Percentiles rank a stretch among this genome's conserved stretches.
These are phyloP conservation scores for Dendrophyllia cribrosa DNA, from an alignment of 64 coral and sea anemone species.

Conservation along the genomic window DNA sequence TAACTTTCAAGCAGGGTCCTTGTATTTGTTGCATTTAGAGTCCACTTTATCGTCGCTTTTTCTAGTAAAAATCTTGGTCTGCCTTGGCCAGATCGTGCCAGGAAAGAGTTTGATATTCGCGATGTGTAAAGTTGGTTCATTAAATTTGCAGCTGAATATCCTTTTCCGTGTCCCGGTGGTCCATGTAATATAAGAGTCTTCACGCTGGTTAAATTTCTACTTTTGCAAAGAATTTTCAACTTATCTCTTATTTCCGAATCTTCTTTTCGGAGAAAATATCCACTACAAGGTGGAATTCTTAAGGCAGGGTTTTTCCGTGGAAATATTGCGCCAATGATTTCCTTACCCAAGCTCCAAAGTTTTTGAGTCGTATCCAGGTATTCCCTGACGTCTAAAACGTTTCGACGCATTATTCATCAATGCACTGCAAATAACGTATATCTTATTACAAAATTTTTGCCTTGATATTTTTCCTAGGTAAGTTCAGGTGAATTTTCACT, in stretches of 20 bases:
- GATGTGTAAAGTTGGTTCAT: conserved; percentile 5
- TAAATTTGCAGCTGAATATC: not conserved
- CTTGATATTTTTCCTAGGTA: no score
- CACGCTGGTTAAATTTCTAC: not conserved
- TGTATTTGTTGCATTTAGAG: not conserved
- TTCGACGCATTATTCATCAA: no score
- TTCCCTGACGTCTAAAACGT: no score
- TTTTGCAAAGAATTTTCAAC: not conserved
- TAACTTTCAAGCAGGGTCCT: not conserved
- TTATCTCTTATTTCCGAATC: not conserved
- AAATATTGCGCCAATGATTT: not conserved
- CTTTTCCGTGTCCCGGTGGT: not conserved
- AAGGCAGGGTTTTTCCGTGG: not conserved
- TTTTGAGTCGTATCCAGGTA: not conserved
- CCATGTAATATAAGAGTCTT: not conserved
- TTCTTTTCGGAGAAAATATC: not conserved
- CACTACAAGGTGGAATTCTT: not conserved
- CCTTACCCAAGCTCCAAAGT: not conserved
- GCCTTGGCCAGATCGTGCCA: no score
- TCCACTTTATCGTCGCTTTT: not conserved
- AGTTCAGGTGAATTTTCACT: no score
- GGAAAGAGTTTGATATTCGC: no score
- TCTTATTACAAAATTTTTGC: no score
- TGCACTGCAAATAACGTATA: no score
- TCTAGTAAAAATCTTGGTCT: not conserved